A percentile compares a stretch with the other conserved stretches of the same genome.
These are phyloP conservation scores for Quiscalus mexicanus DNA, from an alignment of 2,113 vertebrate genomes.

Conservation along the genomic window DNA sequence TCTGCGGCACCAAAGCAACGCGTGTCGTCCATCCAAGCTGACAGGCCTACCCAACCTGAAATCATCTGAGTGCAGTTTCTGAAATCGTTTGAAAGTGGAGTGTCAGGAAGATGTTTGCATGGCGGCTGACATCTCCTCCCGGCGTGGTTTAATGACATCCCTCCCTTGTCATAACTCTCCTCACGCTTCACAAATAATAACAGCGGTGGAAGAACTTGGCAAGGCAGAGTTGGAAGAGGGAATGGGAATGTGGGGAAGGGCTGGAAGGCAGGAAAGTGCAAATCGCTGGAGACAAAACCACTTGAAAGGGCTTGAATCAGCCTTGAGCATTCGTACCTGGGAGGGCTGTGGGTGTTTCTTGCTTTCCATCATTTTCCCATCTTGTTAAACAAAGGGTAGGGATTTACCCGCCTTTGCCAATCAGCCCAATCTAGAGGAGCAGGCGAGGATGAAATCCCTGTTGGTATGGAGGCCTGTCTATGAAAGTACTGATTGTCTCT, in stretches of 20 bases:
- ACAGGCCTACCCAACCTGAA: conserved; percentile 76
- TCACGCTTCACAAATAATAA: conserved; percentile 71
- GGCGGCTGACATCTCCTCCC: conserved; percentile 73
- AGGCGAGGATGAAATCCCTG: not conserved
- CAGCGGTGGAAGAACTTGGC: conserved; percentile 10
- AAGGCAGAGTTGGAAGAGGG: not conserved
- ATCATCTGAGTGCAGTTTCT: conserved; percentile 73
- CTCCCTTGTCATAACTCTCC: conserved; percentile 67
- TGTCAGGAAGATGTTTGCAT: conserved; percentile 74
- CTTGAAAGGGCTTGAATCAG: conserved; percentile 27
- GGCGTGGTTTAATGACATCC: conserved; percentile 73
- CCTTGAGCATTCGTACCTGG: not conserved
- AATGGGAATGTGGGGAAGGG: not conserved
- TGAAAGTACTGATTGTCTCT: not conserved
- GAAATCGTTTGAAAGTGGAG: conserved; percentile 75
- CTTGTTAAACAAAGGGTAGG: not conserved
- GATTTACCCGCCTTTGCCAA: not conserved
- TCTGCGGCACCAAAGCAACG: conserved; percentile 20
- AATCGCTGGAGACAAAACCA: conserved; percentile 2
- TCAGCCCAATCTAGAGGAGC: not conserved
- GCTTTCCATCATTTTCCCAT: not conserved
- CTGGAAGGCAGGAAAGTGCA: conserved; percentile 8
- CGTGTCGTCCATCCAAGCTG: conserved; percentile 60
- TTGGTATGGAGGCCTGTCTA: not conserved
- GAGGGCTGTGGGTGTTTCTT: not conserved